Evolutionary conservation across 2,888 invertebrate species (phyloP).

Genomic region (Heteropelma amictum): DNA sequence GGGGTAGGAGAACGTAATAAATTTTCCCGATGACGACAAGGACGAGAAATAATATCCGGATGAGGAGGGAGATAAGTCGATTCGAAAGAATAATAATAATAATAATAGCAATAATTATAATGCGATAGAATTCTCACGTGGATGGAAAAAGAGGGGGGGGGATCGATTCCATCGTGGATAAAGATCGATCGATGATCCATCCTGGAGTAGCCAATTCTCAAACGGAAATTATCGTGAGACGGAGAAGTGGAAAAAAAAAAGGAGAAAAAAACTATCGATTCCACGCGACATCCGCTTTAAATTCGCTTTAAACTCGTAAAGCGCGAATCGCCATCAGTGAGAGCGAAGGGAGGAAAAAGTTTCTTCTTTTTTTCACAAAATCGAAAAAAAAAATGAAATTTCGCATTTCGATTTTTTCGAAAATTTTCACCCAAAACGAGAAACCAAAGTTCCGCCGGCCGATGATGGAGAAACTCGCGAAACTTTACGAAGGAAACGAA

Average conservation of each 20-base stretch:
- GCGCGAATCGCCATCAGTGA: not conserved
- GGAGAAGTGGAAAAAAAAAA: conserved; percentile 20
- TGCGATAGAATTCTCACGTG: too few relatives aligned
- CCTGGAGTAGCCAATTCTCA: conserved; percentile 13
- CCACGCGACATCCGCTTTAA: not conserved
- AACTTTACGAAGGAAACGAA: not conserved
- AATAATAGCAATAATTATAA: too few relatives aligned
- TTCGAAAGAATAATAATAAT: too few relatives aligned
- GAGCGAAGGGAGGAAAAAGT: too few relatives aligned
- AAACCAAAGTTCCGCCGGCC: too few relatives aligned
- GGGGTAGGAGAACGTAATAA: conserved; percentile 28
- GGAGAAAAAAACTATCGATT: not conserved
- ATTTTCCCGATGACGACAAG: conserved; percentile 34
- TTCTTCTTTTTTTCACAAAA: too few relatives aligned
- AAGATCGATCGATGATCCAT: conserved; percentile 7
- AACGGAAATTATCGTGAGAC: conserved; percentile 52
- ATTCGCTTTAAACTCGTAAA: not conserved
- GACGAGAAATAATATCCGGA: conserved; percentile 50
- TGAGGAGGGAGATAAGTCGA: not conserved
- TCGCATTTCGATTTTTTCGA: not conserved
- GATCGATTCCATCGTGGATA: conserved; percentile 30
- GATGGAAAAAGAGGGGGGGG: not conserved
- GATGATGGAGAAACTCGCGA: not conserved
- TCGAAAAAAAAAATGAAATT: too few relatives aligned
- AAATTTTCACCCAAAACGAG: not conserved